Evolutionary conservation across 2,888 invertebrate species (phyloP).

Genomic region (Cephalotes varians): DNA sequence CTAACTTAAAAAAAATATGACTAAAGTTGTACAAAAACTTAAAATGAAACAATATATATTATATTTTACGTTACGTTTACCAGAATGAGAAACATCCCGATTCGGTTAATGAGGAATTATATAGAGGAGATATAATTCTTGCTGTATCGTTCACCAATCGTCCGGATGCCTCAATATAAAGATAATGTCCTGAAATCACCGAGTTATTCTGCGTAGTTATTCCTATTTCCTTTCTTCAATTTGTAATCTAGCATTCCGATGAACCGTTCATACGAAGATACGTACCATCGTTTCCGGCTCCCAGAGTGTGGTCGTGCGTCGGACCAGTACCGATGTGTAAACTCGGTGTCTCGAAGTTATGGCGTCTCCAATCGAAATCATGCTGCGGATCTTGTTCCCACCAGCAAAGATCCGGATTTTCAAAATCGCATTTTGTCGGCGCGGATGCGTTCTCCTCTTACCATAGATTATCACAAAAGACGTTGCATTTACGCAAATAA

Average conservation of each 20-base stretch:
- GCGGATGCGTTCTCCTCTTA: constrained; percentile 84
- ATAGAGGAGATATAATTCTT: constrained; percentile 91
- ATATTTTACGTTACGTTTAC: constrained; percentile 69
- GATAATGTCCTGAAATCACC: constrained; percentile 90
- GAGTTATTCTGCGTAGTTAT: not conserved
- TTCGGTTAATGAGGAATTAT: constrained; percentile 85
- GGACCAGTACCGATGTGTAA: constrained; percentile 91
- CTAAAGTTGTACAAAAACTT: not conserved
- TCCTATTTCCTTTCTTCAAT: not conserved
- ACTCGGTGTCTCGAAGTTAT: constrained; percentile 89
- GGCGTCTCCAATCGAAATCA: constrained; percentile 91
- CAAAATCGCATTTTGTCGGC: constrained; percentile 89
- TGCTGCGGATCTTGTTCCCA: constrained; percentile 91
- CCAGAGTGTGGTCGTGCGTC: constrained; percentile 91
- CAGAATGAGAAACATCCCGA: constrained; percentile 87
- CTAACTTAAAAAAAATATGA: not conserved
- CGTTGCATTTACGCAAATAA: constrained; percentile 1
- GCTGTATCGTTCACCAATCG: constrained; percentile 89
- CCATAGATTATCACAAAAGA: not conserved
- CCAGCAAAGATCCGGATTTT: constrained; percentile 90
- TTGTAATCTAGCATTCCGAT: not conserved
- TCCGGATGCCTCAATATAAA: constrained; percentile 93
- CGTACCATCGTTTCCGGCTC: constrained; percentile 86
- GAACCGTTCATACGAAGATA: not conserved
- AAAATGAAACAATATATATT: constrained; percentile 6